These are phyloP conservation scores for Diploscapter pachys DNA, from an alignment of 1,140 invertebrate genomes.

Conservation along the genomic window DNA sequence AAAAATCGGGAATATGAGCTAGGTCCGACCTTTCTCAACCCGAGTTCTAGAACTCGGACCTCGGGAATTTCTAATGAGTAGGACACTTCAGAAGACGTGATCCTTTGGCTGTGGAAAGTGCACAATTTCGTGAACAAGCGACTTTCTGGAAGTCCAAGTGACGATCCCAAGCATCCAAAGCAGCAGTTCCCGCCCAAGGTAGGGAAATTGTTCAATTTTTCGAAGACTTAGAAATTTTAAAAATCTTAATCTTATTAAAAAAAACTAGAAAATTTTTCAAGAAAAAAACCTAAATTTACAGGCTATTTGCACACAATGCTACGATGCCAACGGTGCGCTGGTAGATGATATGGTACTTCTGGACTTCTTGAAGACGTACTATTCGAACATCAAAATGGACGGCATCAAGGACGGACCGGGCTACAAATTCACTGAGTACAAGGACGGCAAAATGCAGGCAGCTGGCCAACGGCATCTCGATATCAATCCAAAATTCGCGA, in stretches of 20 bases:
- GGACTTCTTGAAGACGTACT: conserved; percentile 49
- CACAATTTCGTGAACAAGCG: conserved; percentile 90
- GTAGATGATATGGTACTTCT: conserved; percentile 48
- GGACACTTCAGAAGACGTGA: conserved; percentile 69
- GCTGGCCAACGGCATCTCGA: conserved; percentile 43
- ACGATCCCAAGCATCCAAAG: conserved; percentile 86
- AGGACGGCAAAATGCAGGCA: conserved; percentile 49
- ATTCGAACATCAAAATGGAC: conserved; percentile 43
- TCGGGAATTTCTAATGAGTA: conserved; percentile 66
- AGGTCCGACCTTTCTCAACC: too few species aligned
- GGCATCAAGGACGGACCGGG: conserved; percentile 44
- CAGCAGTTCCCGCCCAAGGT: conserved; percentile 76
- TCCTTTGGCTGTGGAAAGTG: conserved; percentile 89
- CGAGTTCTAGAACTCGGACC: too few species aligned
- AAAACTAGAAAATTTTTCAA: too few species aligned
- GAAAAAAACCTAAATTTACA: conserved; percentile 42
- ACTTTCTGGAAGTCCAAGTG: conserved; percentile 76
- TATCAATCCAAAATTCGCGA: conserved; percentile 49
- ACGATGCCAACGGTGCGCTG: conserved; percentile 34
- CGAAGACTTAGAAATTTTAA: too few species aligned
- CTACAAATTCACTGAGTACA: conserved; percentile 52
- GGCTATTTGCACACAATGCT: conserved; percentile 65
- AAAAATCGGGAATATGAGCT: too few species aligned
- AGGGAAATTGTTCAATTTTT: background rate
- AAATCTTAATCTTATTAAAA: too few species aligned